Conservation (phyloP, 2,888 invertebrate genomes). For the Opisthograptis luteolata region DNA sequence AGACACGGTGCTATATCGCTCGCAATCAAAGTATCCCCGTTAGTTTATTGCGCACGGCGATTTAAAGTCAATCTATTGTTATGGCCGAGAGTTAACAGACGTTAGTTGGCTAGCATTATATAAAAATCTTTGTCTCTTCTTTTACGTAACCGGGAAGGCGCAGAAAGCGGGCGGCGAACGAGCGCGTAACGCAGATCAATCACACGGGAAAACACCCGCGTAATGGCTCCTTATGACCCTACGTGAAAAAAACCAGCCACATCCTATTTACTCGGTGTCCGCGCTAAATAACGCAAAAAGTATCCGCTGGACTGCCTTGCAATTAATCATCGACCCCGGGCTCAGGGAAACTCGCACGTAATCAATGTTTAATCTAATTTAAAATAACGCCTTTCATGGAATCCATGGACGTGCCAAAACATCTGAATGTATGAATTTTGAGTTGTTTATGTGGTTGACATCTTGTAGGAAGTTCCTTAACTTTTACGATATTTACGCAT, state of each 20-base stretch:
- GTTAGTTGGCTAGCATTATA: not conserved
- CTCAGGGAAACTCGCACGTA: constrained; percentile 49
- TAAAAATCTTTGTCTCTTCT: constrained; percentile 16
- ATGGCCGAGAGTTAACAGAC: not conserved
- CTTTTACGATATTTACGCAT: constrained; percentile 6
- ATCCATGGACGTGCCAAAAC: constrained; percentile 31
- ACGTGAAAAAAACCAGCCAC: constrained; percentile 48
- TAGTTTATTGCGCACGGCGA: constrained; percentile 16
- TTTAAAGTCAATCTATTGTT: constrained; percentile 18
- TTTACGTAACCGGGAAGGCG: constrained; percentile 29
- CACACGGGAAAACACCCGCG: constrained; percentile 70
- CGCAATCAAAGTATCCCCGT: constrained; percentile 25
- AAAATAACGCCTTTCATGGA: constrained; percentile 48
- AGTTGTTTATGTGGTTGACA: constrained; percentile 29
- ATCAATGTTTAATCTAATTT: constrained; percentile 60
- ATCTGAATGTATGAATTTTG: constrained; percentile 37
- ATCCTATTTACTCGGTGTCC: constrained; percentile 65
- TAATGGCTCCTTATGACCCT: constrained; percentile 70
- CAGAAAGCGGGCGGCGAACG: constrained; percentile 37
- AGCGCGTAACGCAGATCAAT: constrained; percentile 63
- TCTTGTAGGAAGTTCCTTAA: constrained; percentile 7
- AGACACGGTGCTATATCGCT: constrained; percentile 30
- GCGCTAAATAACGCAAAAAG: constrained; percentile 74
- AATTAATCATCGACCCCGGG: constrained; percentile 66
- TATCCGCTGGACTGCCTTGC: constrained; percentile 52